phyloP scores from a whole-genome alignment of 2,888 invertebrate species.

The Cosmorhoe ocellata region DNA sequence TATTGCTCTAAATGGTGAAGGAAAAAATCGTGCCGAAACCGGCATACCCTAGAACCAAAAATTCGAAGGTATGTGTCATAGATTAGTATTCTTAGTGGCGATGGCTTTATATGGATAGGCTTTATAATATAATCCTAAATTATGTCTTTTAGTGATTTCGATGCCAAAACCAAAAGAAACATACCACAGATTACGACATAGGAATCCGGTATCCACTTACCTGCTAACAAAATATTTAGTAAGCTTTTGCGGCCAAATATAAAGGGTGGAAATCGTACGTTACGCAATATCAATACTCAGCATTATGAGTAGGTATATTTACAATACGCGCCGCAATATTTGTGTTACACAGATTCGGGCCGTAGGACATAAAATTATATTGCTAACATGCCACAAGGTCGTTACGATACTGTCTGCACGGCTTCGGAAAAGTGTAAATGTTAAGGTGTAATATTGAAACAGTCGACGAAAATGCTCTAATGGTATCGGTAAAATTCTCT shows the following conservation, averaged over 20 bases:
- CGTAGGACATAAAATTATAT: conserved; percentile 34
- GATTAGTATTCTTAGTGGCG: no score
- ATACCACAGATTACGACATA: conserved; percentile 19
- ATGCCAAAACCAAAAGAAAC: conserved; percentile 27
- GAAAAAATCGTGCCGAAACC: no score
- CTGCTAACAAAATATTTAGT: conserved; percentile 26
- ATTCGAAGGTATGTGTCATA: no score
- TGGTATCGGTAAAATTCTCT: background rate
- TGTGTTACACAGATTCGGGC: conserved; percentile 27
- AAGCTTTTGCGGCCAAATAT: conserved; percentile 30
- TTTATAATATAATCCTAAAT: background rate
- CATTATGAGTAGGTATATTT: conserved; percentile 30
- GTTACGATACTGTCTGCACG: conserved; percentile 20
- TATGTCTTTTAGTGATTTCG: conserved; percentile 10
- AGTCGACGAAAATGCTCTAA: background rate
- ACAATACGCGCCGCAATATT: conserved; percentile 34
- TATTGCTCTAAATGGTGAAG: no score
- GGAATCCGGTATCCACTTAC: conserved; percentile 16
- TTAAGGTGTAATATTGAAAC: conserved; percentile 8
- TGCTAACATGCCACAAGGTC: conserved; percentile 31
- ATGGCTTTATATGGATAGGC: no score
- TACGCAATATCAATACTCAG: conserved; percentile 33
- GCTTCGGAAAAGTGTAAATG: conserved; percentile 12
- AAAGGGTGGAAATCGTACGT: conserved; percentile 32
- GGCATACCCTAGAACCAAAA: no score